Conservation (phyloP, 2,888 invertebrate species). For the Callyntrura guangdongensis region DNA sequence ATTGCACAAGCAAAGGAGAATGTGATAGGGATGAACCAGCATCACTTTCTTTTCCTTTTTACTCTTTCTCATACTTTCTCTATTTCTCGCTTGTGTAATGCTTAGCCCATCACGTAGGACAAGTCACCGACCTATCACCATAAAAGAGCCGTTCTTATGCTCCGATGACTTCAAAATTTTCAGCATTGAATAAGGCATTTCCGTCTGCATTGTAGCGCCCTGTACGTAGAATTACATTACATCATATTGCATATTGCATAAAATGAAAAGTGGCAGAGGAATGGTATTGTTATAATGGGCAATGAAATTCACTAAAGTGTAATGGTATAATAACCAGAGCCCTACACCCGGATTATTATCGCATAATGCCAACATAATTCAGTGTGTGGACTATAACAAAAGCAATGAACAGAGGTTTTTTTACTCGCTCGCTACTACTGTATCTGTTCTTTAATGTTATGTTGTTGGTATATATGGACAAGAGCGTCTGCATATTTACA, state of each 20-base stretch:
- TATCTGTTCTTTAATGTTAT: conserved; percentile 25
- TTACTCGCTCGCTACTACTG: conserved; percentile 1
- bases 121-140: conserved; percentile 52
- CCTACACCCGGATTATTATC: conserved; percentile 69
- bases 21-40: conserved; percentile 36
- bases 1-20: conserved; percentile 36
- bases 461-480: not conserved
- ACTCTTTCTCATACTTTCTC: no score
- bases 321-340: conserved; percentile 60
- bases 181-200: conserved; percentile 20
- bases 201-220: not conserved
- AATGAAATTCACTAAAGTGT: conserved; percentile 67
- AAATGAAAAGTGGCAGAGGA: not conserved
- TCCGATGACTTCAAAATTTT: conserved; percentile 57
- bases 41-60: conserved; percentile 18
- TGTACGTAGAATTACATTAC: not conserved
- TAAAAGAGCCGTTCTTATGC: conserved; percentile 47
- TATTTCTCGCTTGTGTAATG: conserved; percentile 20
- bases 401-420: conserved; percentile 64
- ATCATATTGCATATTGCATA: not conserved
- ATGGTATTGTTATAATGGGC: conserved; percentile 28
- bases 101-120: conserved; percentile 50
- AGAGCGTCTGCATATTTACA: not conserved
- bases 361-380: conserved; percentile 70
- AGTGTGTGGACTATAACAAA: conserved; percentile 30